Base-by-base conservation (phyloP, 2,797 vertebrate species). In the Gouania willdenowi region DNA sequence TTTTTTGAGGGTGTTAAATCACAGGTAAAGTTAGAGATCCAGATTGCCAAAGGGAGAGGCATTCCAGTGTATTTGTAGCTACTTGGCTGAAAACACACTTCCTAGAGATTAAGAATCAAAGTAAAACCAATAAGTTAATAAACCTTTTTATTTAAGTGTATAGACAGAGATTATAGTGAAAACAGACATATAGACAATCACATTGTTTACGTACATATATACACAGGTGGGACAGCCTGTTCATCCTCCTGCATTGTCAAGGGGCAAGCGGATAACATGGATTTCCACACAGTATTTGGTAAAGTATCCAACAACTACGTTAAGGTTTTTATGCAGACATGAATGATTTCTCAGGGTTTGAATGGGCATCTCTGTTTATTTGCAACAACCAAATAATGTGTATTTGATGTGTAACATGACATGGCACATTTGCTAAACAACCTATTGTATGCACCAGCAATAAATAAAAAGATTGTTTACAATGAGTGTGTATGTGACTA, bases 91-190 rank as follows among this genome's bases (percentile, higher is more conserved):
- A n/a, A n/a, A n/a, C n/a, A n/a, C n/a, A n/a, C n/a, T n/a, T n/a
- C n/a, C n/a, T n/a, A n/a, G n/a, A n/a, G n/a, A n/a, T n/a, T n/a
- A n/a, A n/a, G n/a, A n/a, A n/a, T n/a, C n/a, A n/a, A n/a, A n/a
- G n/a, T n/a, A 31, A 41, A 53, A 39, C 35, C 63, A 70, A 10
- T 77, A 79, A 83, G 77, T 87, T 87, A 89, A 88, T 88, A 90
- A 91, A 91, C 86, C 79, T 66, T 83, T 91, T 90, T 91, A 89
- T 90, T 87, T 86, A 65, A 78, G 79, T 86, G 82, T 86, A 85
- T 85, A 81, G 85, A 85, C 84, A 88, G 84, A 74, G 85, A 83
- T 90, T 90, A 89, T 88, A 89, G 77, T 86, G 85, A 88, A 89
- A 89, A 89, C 86, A 82, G 65, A 89, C 85, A 88, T 84, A 84